Conservation (phyloP, 2,888 invertebrate genomes). For the Lycocerus yunnanus region DNA sequence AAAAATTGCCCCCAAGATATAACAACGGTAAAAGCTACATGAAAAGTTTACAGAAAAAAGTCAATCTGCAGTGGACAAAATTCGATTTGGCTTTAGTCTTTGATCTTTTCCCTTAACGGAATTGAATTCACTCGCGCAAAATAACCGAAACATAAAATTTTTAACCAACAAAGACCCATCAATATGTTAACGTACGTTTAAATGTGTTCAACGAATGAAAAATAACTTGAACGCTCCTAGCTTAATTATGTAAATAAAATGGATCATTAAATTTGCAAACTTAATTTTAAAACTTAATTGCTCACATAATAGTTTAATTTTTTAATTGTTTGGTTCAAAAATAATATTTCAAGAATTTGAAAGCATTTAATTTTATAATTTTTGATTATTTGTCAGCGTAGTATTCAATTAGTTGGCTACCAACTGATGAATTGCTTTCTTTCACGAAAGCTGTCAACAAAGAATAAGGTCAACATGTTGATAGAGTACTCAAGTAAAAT, state of each 20-base stretch:
- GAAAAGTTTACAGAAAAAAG: slow-evolving; percentile 20
- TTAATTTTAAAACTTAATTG: neutral
- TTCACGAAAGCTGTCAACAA: slow-evolving; percentile 4
- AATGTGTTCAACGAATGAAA: slow-evolving; percentile 9
- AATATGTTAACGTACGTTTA: slow-evolving; percentile 17
- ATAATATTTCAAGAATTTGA: neutral
- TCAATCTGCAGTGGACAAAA: slow-evolving; percentile 27
- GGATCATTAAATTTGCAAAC: neutral
- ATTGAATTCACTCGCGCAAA: slow-evolving; percentile 19
- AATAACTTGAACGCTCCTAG: neutral
- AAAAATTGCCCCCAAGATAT: slow-evolving; percentile 9
- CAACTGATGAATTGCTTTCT: neutral
- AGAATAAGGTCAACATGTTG: slow-evolving; percentile 4
- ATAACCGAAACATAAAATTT: slow-evolving; percentile 13
- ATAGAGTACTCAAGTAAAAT: slow-evolving; percentile 3
- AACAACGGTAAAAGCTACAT: slow-evolving; percentile 3
- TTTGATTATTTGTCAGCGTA: neutral
- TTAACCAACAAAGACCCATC: slow-evolving; percentile 19
- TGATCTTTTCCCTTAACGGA: slow-evolving; percentile 23
- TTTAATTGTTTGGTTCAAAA: neutral
- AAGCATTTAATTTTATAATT: neutral
- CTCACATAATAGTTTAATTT: neutral
- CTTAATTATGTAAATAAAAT: neutral
- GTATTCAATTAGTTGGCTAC: slow-evolving; percentile 1
- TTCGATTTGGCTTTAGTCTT: slow-evolving; percentile 19